Conservation (phyloP, 2,888 invertebrate species). For the Lagria hirta region DNA sequence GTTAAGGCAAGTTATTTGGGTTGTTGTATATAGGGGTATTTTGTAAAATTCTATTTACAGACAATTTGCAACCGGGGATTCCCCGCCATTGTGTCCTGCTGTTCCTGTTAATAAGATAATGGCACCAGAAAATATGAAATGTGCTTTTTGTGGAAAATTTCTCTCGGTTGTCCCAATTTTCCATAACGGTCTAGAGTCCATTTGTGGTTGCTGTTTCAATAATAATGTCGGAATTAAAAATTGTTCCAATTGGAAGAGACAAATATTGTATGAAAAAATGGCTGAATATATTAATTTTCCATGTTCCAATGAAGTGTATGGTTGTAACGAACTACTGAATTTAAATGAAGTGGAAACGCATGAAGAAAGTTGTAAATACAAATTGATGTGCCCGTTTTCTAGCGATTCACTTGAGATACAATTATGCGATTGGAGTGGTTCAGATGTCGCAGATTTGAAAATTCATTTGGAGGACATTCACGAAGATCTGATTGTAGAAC, state of each 20-base stretch:
- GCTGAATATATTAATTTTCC: constrained; percentile 23
- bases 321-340: constrained; percentile 10
- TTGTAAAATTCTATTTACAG: no score
- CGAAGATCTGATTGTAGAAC: constrained; percentile 9
- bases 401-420: background rate
- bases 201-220: constrained; percentile 12
- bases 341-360: constrained; percentile 18
- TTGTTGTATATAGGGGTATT: no score
- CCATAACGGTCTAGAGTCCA: constrained; percentile 10
- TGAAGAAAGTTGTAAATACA: constrained; percentile 16
- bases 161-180: constrained; percentile 15
- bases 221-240: constrained; percentile 2
- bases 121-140: constrained; percentile 10
- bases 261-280: constrained; percentile 22
- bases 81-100: no score
- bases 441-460: constrained; percentile 9
- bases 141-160: constrained; percentile 13
- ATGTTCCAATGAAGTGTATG: constrained; percentile 7
- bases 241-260: constrained; percentile 13
- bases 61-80: background rate
- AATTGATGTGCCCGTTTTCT: constrained; percentile 10
- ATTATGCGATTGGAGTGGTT: constrained; percentile 11
- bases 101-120: no score
- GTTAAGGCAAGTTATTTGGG: no score
- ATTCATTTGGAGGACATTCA: constrained; percentile 14